These are phyloP conservation scores for Ptychodera flava DNA, from an alignment of 35 echinoderm and acorn worm species.

Conservation along the genomic window DNA sequence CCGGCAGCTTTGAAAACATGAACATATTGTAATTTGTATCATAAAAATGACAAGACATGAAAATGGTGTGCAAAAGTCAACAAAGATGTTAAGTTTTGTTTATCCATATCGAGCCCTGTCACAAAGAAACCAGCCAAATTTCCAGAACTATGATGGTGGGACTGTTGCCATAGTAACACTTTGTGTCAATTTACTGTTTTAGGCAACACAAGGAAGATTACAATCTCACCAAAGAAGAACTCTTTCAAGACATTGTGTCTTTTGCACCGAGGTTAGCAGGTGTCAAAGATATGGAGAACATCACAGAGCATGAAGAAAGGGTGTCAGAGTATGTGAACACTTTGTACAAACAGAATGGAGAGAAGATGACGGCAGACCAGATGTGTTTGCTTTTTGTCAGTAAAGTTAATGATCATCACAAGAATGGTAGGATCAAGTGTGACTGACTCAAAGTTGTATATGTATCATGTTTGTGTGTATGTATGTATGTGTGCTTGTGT, in stretches of 20 bases:
- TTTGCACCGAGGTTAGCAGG: constrained; percentile 18
- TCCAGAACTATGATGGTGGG: too few species aligned
- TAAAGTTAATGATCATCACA: background rate
- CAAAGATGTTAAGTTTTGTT: background rate
- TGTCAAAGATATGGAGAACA: background rate
- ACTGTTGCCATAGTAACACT: too few species aligned
- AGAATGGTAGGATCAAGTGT: background rate
- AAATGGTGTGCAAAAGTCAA: background rate
- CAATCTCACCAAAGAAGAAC: constrained; percentile 31
- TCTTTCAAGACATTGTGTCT: constrained; percentile 58
- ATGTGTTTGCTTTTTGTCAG: background rate
- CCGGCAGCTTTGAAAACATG: too few species aligned
- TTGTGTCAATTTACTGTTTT: background rate
- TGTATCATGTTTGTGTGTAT: too few species aligned
- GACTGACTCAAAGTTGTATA: too few species aligned
- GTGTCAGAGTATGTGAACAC: background rate
- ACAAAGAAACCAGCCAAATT: too few species aligned
- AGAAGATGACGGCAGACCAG: background rate
- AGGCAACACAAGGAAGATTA: constrained; percentile 86
- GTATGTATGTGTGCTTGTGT: background rate
- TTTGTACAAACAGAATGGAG: background rate
- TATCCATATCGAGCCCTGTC: background rate
- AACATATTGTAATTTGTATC: background rate
- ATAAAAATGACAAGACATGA: background rate
- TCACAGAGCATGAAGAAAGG: background rate